Evolutionary conservation across 2,888 invertebrate species (phyloP).

Genomic region (Sphaerophoria rueppellii): DNA sequence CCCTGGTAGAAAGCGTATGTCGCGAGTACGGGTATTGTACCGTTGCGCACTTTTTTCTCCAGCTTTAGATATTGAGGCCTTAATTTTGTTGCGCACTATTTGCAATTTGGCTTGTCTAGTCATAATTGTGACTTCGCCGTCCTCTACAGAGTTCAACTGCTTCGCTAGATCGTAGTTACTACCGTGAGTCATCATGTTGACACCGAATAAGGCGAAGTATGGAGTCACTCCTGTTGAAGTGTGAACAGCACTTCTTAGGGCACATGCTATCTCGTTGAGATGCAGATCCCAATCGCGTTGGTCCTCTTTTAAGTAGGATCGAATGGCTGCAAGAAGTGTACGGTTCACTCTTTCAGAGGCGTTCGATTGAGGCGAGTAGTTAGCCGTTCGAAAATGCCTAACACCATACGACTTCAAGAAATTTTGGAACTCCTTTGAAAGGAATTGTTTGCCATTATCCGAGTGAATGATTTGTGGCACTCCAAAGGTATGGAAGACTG

Average conservation of each 20-base stretch:
- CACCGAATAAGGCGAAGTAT: slow-evolving; percentile 43
- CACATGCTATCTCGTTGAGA: slow-evolving; percentile 52
- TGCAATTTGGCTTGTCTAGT: not conserved
- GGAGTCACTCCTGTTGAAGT: slow-evolving; percentile 48
- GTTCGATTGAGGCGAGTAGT: slow-evolving; percentile 11
- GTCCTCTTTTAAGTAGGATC: slow-evolving; percentile 55
- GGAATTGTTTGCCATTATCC: slow-evolving; percentile 76
- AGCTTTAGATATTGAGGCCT: too few relatives aligned
- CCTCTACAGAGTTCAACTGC: not conserved
- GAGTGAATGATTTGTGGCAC: slow-evolving; percentile 42
- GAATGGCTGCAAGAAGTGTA: slow-evolving; percentile 76
- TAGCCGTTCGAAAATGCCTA: slow-evolving; percentile 54
- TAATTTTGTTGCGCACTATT: not conserved
- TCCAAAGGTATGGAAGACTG: slow-evolving; percentile 5
- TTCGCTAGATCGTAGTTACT: not conserved
- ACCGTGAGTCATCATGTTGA: not conserved
- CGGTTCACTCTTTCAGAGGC: slow-evolving; percentile 77
- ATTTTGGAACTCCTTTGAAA: slow-evolving; percentile 55
- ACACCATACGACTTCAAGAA: slow-evolving; percentile 27
- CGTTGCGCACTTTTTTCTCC: too few relatives aligned
- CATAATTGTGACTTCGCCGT: not conserved
- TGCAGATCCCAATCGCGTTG: slow-evolving; percentile 66
- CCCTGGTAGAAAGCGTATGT: too few relatives aligned
- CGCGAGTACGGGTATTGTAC: too few relatives aligned
- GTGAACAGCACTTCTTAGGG: slow-evolving; percentile 45